phyloP scores from a whole-genome alignment of 2,797 vertebrate species.

The Hoplostethus atlanticus region DNA sequence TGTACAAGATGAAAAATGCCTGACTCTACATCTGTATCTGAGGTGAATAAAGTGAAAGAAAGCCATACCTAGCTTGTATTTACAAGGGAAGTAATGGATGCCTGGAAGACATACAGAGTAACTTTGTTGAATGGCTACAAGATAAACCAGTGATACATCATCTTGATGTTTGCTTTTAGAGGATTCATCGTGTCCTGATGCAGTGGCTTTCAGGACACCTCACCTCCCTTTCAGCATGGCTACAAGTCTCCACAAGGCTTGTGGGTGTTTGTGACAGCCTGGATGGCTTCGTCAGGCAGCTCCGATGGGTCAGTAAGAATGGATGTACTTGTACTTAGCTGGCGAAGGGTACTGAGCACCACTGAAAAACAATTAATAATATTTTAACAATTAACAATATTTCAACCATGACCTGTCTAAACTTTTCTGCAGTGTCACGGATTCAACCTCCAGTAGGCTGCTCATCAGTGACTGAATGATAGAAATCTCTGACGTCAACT shows the following conservation, averaged over 20 bases:
- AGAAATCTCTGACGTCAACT: slow-evolving; percentile 31
- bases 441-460: background rate
- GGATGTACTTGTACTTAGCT: slow-evolving; percentile 92
- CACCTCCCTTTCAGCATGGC: slow-evolving; percentile 30
- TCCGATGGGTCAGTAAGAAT: slow-evolving; percentile 89
- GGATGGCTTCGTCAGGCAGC: slow-evolving; percentile 90
- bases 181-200: background rate
- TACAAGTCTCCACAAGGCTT: slow-evolving; percentile 80
- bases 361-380: slow-evolving; percentile 74
- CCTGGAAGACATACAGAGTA: slow-evolving; percentile 37
- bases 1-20: slow-evolving; percentile 1
- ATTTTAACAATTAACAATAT: background rate
- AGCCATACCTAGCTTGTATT: background rate
- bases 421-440: background rate
- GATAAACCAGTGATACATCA: slow-evolving; percentile 30
- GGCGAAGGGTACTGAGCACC: slow-evolving; percentile 91
- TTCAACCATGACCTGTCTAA: background rate
- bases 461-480: slow-evolving; percentile 10
- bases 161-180: slow-evolving; percentile 11
- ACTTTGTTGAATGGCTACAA: slow-evolving; percentile 21
- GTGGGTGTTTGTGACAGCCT: slow-evolving; percentile 81
- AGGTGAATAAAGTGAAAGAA: slow-evolving; percentile 2
- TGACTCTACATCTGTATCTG: background rate
- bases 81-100: slow-evolving; percentile 5
- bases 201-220: slow-evolving; percentile 8